These are phyloP conservation scores for Agonopterix subpropinquella DNA, from an alignment of 2,888 invertebrate genomes.

Conservation along the genomic window DNA sequence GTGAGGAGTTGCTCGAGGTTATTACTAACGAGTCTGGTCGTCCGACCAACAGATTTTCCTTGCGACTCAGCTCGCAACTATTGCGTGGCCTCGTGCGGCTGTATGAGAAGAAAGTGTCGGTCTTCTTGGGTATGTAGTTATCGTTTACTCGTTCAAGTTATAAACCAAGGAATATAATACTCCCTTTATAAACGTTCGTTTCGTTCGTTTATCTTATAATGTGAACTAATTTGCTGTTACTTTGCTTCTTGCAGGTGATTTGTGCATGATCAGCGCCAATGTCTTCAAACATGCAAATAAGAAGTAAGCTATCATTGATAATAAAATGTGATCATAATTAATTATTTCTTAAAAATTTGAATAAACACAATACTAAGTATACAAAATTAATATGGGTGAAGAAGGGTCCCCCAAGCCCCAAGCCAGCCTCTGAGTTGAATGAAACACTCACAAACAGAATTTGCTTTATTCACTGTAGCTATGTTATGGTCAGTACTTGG, in stretches of 20 bases:
- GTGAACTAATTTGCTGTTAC: neutral
- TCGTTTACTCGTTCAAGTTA: too few species aligned
- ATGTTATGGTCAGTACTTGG: too few species aligned
- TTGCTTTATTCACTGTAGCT: too few species aligned
- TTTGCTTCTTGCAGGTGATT: slow-evolving; percentile 39
- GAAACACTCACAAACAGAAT: too few species aligned
- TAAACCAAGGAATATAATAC: too few species aligned
- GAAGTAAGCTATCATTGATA: slow-evolving; percentile 38
- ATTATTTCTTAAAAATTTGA: too few species aligned
- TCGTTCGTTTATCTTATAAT: neutral
- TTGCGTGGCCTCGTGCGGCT: slow-evolving; percentile 54
- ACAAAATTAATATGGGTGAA: too few species aligned
- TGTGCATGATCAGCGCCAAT: slow-evolving; percentile 58
- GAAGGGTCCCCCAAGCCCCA: too few species aligned
- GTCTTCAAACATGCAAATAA: slow-evolving; percentile 47
- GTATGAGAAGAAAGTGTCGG: slow-evolving; percentile 50
- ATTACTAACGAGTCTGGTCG: slow-evolving; percentile 57
- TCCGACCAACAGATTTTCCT: slow-evolving; percentile 50
- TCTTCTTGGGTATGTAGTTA: slow-evolving; percentile 34
- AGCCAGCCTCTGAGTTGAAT: too few species aligned
- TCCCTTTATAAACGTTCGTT: too few species aligned
- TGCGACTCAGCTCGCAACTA: slow-evolving; percentile 59
- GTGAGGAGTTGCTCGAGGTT: slow-evolving; percentile 52
- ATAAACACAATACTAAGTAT: too few species aligned
- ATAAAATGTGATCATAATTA: too few species aligned